These are phyloP conservation scores for Pogonocherus hispidulus DNA, from an alignment of 2,888 invertebrate genomes.

Conservation along the genomic window DNA sequence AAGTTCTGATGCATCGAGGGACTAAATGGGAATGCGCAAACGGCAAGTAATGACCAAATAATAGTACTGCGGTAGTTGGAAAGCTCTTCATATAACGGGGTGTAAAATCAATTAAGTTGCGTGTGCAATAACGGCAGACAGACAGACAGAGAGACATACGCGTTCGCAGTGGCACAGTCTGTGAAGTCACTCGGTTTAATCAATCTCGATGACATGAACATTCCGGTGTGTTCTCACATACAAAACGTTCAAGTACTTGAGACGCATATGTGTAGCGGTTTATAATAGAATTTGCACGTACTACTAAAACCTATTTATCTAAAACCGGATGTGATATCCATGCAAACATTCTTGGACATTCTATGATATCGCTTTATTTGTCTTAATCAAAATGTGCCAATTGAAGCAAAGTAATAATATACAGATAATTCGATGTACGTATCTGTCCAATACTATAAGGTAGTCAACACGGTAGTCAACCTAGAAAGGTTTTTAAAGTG, in stretches of 20 bases:
- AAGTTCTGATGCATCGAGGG: no score
- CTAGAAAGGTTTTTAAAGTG: no score
- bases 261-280: conserved; percentile 32
- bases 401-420: no score
- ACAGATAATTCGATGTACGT: no score
- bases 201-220: conserved; percentile 39
- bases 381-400: no score
- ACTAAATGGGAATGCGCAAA: no score
- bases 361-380: no score
- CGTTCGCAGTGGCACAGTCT: conserved; percentile 15
- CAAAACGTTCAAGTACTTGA: conserved; percentile 46
- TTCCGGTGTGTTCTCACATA: conserved; percentile 52
- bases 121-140: conserved; percentile 10
- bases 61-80: conserved; percentile 12
- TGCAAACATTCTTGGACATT: background rate
- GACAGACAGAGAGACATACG: background rate
- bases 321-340: conserved; percentile 6
- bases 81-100: conserved; percentile 18
- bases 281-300: conserved; percentile 35
- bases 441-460: no score
- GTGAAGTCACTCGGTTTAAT: conserved; percentile 22
- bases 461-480: no score
- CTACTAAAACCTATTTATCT: conserved; percentile 4
- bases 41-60: no score
- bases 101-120: conserved; percentile 28